Evolutionary conservation across 2,888 invertebrate genomes (phyloP), one percentile per base, ranked within the genome.

Genomic region (Eupithecia inturbata): DNA sequence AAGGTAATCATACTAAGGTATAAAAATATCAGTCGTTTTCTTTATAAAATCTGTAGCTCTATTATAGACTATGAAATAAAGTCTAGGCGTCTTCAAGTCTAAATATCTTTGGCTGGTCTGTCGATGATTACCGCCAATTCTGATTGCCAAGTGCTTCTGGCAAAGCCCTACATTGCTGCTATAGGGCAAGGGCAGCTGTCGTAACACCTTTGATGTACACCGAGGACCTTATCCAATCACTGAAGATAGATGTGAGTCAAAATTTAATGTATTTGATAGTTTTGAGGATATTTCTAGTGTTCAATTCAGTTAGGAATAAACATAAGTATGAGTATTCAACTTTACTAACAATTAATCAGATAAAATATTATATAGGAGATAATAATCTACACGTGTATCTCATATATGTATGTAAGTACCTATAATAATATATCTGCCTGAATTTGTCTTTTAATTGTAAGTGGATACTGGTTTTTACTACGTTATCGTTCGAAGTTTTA

Each of bases 71-170:
- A 66, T 66, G 22, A 39, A 82, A 80, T 78, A 57, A 81, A 78
- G 81, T 83, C 80, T 88, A 89, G 92, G 92, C 92, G 91, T 88
- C 92, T 88, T 85, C 85, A 79, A 83, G 92, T 92, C 92, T 91
- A 88, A 91, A 91, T 90, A 91, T 87, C 87, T 89, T 92, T 93
- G 93, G 92, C 92, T 84, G 81, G 82, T 81, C 81, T 79, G 79
- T 77, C 67, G 79, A 79, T 76, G 81, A 80, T 79, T 81, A 81
- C 80, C 84, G 91, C 92, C 92, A 92, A 90, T 77, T 81, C 70
- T 80, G 76, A 79, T 84, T 89, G 92, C 92, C 92, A 93, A 90
- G 79, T 84, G 84, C 85, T 85, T 81, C 90, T 92, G 92, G 91
- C 92, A 91, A 87, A 84, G 81, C 87, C 86, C 86, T 87, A 82